Evolutionary conservation across 2,797 vertebrate genomes (phyloP), one percentile per base, ranked within the genome.

Genomic region (Cyprinella venusta): DNA sequence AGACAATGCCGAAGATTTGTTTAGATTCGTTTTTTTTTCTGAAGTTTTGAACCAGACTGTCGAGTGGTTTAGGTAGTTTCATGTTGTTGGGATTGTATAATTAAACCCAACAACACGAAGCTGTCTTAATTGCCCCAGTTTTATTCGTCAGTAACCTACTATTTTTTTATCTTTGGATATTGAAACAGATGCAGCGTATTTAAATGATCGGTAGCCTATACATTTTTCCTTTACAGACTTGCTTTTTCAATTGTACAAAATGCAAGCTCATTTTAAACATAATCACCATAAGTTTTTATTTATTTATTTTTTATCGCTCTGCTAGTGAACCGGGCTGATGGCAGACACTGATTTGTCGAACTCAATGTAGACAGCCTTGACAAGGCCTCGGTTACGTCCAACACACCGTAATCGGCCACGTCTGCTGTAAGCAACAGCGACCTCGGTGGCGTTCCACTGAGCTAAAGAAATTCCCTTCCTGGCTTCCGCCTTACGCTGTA

Each of bases 331-430:
- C 54, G 8, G 15, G 15, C 21, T n/a, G 3, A 70, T 38, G n/a
- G 45, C 8, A 84, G 67, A 64, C 8, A 56, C 33, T 8, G 64
- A 76, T 68, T 68, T 48, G 36, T 59, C n/a, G n/a, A 78, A 24
- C 42, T 72, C 24, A 87, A 54, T 50, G 61, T 19, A 80, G 54
- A 81, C 77, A 67, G 19, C 26, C 52, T 89, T 93, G 91, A 95
- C 97, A 97, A 97, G 97, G 95, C 97, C 97, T 98, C 95, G 96
- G 96, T 97, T 97, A 98, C 88, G 97, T 97, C 95, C 97, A 98
- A 94, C 95, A 95, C 95, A 96, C 87, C 88, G 86, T 40, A n/a
- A 61, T 56, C 36, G 89, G 92, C 89, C 92, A 91, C 88, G 93
- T 92, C 92, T 92, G 93, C 92, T 93, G 93, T 92, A 89, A 86